These are phyloP conservation scores for Tenthredo amoena DNA, from an alignment of 2,888 invertebrate genomes.

Conservation along the genomic window DNA sequence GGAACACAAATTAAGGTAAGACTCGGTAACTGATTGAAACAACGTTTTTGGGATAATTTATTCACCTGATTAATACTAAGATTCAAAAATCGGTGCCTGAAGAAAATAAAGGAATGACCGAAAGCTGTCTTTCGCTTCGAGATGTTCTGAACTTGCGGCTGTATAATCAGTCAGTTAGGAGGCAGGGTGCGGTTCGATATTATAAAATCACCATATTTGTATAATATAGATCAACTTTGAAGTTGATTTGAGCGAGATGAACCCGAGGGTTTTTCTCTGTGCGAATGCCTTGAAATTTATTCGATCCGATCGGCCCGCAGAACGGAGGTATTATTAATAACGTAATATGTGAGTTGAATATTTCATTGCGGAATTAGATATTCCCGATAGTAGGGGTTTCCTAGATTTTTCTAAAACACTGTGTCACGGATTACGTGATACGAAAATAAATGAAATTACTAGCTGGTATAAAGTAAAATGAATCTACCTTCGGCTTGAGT, in stretches of 20 bases:
- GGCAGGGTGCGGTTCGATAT: not conserved
- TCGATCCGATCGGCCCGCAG: not conserved
- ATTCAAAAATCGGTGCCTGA: not conserved
- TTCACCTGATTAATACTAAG: not conserved
- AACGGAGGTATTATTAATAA: constrained; percentile 2
- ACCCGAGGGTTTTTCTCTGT: not conserved
- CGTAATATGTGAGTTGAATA: constrained; percentile 18
- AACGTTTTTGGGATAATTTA: not conserved
- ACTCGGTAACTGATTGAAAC: not conserved
- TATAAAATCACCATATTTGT: constrained; percentile 24
- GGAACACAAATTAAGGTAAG: constrained; percentile 72
- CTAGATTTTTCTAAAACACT: not conserved
- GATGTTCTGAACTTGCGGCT: not conserved
- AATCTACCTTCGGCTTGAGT: not conserved
- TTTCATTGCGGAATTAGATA: not conserved
- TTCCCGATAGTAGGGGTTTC: not conserved
- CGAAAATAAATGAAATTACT: not conserved
- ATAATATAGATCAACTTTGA: constrained; percentile 22
- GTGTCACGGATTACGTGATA: constrained; percentile 3
- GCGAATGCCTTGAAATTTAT: constrained; percentile 7
- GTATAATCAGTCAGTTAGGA: constrained; percentile 21
- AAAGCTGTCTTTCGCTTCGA: not conserved
- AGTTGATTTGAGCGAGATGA: constrained; percentile 1
- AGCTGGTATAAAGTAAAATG: not conserved
- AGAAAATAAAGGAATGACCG: not conserved